Evolutionary conservation across 2,888 invertebrate species (phyloP).

Genomic region (Baronia brevicornis): DNA sequence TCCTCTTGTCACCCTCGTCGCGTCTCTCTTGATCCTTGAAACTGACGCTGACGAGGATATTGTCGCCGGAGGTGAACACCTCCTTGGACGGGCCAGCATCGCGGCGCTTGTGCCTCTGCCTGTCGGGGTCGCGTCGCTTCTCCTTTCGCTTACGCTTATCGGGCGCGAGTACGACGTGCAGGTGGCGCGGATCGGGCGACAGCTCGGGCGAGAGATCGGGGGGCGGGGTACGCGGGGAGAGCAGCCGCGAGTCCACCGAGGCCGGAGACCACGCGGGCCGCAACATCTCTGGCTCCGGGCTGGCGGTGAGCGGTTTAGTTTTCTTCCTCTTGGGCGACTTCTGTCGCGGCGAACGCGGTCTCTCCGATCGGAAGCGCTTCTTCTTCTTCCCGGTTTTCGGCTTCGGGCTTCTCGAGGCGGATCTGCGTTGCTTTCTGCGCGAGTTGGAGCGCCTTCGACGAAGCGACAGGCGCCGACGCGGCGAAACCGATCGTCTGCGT

Average conservation of each 20-base stretch:
- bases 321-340: slow-evolving; percentile 45
- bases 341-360: slow-evolving; percentile 33
- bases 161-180: slow-evolving; percentile 53
- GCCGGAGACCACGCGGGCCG: slow-evolving; percentile 31
- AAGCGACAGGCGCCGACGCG: slow-evolving; percentile 22
- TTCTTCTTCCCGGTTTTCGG: slow-evolving; percentile 39
- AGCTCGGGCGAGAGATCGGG: too few relatives aligned
- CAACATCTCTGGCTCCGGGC: slow-evolving; percentile 26
- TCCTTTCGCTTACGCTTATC: slow-evolving; percentile 26
- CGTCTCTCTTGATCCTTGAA: slow-evolving; percentile 81
- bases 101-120: slow-evolving; percentile 49
- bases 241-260: slow-evolving; percentile 69
- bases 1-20: slow-evolving; percentile 41
- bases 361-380: slow-evolving; percentile 40
- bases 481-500: slow-evolving; percentile 21
- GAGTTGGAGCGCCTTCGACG: slow-evolving; percentile 35
- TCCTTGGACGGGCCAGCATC: slow-evolving; percentile 83
- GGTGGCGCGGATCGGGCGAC: slow-evolving; percentile 47
- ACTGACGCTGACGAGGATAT: slow-evolving; percentile 93
- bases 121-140: slow-evolving; percentile 25
- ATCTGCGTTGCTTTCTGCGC: slow-evolving; percentile 38
- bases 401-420: slow-evolving; percentile 33
- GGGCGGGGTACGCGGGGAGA: slow-evolving; percentile 79
- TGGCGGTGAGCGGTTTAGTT: slow-evolving; percentile 37
- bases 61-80: slow-evolving; percentile 94